Base-by-base conservation (phyloP, 2,888 invertebrate genomes). In the Xylota segnis region DNA sequence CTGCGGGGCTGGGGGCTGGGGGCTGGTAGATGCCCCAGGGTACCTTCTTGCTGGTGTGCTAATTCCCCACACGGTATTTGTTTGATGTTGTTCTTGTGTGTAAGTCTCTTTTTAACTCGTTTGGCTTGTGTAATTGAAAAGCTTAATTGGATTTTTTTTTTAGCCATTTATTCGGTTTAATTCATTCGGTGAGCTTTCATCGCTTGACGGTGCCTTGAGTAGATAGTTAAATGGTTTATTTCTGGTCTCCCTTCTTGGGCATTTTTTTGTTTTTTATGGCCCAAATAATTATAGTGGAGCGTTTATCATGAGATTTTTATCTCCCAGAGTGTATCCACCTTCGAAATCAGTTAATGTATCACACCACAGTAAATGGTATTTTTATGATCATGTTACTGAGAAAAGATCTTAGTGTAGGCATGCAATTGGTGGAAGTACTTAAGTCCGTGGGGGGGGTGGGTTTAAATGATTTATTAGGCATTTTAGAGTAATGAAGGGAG, bases 161-260 rank as follows among this genome's bases (percentile, higher is more conserved):
- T 14, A 66, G 47, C 63, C 68, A 77, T 82, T 86, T 82, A 86
- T 65, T 70, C 70, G 72, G 52, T 47, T 79, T 84, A 84, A 79
- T 84, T 75, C 74, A 71, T 81, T 84, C 84, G 75, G 74, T 75
- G 70, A 84, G 81, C 84, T 84, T 84, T 84, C 84, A 81, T 81
- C 79, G 32, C 58, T 23, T 27, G 58, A 47, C 52, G 34, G 37
- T 27, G 37, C 27, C 37, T 37, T 76, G 37, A 70, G 34, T 58
- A 14, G 34, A 45, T 32, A 45, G 56, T 70, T 58, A 71, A 68
- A 74, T 52, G 61, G 52, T 63, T 75, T 65, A 65, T 56, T 56
- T 29, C 12, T 50, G 50, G 23, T 18, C 18, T n/a, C 32, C 16
- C 34, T 6, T 29, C 4, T 23, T n/a, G 12, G 14, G 2, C 29